Percentiles rank a stretch among this genome's conserved stretches.
Evolutionary conservation across 2,113 vertebrate species (phyloP).

Genomic region (Solea senegalensis): DNA sequence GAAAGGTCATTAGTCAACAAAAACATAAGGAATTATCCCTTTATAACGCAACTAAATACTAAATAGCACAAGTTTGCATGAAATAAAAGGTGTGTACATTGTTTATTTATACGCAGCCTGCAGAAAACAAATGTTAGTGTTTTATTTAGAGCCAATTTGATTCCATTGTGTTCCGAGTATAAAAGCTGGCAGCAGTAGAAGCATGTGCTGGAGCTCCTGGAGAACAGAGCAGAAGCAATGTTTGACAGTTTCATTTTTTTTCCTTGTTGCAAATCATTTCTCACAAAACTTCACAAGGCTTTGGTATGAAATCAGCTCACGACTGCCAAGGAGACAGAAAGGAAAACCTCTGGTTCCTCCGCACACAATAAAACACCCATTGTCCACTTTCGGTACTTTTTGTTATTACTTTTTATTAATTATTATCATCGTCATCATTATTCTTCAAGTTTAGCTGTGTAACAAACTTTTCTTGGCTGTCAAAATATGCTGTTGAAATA

Average conservation of each 20-base stretch:
- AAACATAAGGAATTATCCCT: neutral
- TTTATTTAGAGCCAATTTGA: too few relatives aligned
- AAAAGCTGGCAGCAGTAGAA: too few relatives aligned
- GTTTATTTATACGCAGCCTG: neutral
- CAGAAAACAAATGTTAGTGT: neutral
- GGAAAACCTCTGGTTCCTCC: too few relatives aligned
- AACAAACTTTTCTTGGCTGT: conserved; percentile 81
- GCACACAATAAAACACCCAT: neutral
- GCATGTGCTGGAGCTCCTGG: too few relatives aligned
- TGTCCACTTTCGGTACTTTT: conserved; percentile 43
- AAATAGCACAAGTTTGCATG: neutral
- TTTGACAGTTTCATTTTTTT: too few relatives aligned
- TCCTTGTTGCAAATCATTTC: too few relatives aligned
- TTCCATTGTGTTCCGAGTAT: too few relatives aligned
- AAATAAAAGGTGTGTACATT: neutral
- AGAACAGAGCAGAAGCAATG: too few relatives aligned
- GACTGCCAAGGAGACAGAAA: too few relatives aligned
- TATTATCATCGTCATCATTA: conserved; percentile 74
- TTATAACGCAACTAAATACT: neutral
- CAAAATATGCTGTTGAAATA: conserved; percentile 76
- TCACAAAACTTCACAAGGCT: too few relatives aligned
- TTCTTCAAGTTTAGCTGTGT: conserved; percentile 82
- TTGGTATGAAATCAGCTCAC: too few relatives aligned
- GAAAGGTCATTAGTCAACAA: neutral
- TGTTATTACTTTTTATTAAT: conserved; percentile 82